Base-by-base conservation (phyloP, 2,888 invertebrate genomes). In the Girardia tigrina region DNA sequence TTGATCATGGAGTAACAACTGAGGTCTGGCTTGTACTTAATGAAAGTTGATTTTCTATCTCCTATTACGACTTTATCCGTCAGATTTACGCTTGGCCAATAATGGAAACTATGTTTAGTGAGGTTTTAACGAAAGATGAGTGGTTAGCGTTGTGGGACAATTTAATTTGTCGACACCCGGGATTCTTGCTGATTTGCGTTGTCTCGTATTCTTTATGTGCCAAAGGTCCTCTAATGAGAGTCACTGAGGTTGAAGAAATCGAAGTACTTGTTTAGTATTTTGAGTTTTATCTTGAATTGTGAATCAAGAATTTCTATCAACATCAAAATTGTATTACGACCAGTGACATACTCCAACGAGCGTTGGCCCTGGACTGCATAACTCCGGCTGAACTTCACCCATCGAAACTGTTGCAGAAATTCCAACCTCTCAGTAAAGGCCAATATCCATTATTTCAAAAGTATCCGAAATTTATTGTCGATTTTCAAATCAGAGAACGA, bases 141-240 rank as follows among this genome's bases (percentile, higher is more conserved):
- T 92, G 92, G 92, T 82, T 90, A 75, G 87, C 88, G 78, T 84
- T 92, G 56, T 92, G 91, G 90, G 93, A 93, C 83, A 90, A 92
- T 82, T 86, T 93, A 72, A 82, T 92, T 1, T 89, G 90, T 26
- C 89, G 89, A 82, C 90, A 89, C 79, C 89, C 90, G 0, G 87
- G 89, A n/a, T 90, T 90, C 81, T 85, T 91, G 8, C 81, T 91
- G 12, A 89, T 90, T 85, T 87, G 89, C 56, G 87, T 88, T 0
- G 89, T 89, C 0, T 89, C 91, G 1, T 92, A 90, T 81, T 90
- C 88, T 81, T 87, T 90, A 77, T 83, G 88, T 0, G 88, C 89
- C 78, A 87, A 88, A 76, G 87, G 88, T 79, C 86, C 88, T 4
- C 85, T 91, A 0, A 79, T 84, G 77, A 81, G 82, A 77, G 83